Evolutionary conservation across 2,797 vertebrate species (phyloP).

Genomic region (Xiphorhynchus erythropygius): DNA sequence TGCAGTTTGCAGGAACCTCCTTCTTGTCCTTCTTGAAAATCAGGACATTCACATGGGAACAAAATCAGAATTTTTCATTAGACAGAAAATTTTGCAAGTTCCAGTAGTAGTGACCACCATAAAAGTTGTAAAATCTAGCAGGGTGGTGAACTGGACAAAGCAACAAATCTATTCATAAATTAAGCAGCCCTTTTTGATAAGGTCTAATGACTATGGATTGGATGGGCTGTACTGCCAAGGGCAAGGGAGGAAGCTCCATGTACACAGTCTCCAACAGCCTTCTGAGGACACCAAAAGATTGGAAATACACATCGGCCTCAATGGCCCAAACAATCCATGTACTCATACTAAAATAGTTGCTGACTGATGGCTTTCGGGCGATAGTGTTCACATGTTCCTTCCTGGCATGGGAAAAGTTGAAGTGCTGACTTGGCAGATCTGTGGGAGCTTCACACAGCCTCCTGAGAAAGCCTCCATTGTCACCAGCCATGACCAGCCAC

Average conservation of each 20-base stretch:
- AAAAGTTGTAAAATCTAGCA: not conserved
- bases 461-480: not conserved
- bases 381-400: not conserved
- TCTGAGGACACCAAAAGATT: not conserved
- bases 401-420: not conserved
- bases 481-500: not conserved
- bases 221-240: not conserved
- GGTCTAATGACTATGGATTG: too few relatives aligned
- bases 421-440: not conserved
- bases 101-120: not conserved
- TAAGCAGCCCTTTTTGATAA: not conserved
- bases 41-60: not conserved
- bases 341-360: not conserved
- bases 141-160: not conserved
- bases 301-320: not conserved
- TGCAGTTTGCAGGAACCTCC: not conserved
- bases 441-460: not conserved
- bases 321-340: not conserved
- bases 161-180: not conserved
- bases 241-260: rapidly evolving
- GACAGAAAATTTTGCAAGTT: not conserved
- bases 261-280: not conserved
- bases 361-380: not conserved
- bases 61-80: not conserved
- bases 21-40: not conserved